A percentile compares a stretch with the other conserved stretches of the same genome.
These are phyloP conservation scores for Esox masquinongy DNA, from an alignment of 2,797 vertebrate species.

Conservation along the genomic window DNA sequence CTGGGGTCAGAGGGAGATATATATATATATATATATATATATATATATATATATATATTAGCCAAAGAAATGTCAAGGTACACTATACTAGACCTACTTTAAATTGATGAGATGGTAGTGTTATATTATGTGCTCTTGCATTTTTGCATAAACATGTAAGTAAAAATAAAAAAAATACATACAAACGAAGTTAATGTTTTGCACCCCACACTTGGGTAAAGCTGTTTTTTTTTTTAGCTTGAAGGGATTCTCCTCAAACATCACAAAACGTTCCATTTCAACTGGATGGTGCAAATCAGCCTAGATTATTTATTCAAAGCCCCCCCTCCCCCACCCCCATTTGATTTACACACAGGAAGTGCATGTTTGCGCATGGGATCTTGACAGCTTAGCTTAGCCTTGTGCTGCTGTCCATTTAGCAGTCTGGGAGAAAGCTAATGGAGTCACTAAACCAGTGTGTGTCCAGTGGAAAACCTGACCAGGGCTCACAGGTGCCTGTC, in stretches of 20 bases:
- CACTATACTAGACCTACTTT: not conserved
- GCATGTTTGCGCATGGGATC: slow-evolving; percentile 45
- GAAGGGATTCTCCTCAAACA: not conserved
- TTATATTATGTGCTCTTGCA: not conserved
- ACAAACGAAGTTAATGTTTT: not conserved
- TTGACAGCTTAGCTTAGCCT: slow-evolving; percentile 19
- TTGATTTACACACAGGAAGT: slow-evolving; percentile 18
- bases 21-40: no score
- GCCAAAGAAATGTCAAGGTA: not conserved
- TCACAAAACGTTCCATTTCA: not conserved
- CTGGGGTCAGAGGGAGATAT: not conserved
- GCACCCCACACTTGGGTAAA: not conserved
- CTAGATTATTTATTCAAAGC: slow-evolving; percentile 16
- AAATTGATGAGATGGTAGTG: not conserved
- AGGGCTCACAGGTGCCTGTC: slow-evolving; percentile 83
- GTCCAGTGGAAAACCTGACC: slow-evolving; percentile 63
- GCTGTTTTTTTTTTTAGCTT: not conserved
- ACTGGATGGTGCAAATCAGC: slow-evolving; percentile 9
- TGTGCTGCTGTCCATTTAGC: slow-evolving; percentile 64
- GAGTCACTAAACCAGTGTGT: slow-evolving; percentile 73
- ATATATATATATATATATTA: no score
- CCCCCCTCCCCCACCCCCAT: not conserved
- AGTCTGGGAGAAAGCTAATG: slow-evolving; percentile 63
- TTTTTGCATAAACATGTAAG: not conserved
- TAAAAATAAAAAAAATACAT: not conserved